Percentiles rank a stretch among this genome's conserved stretches.
These are phyloP conservation scores for Xanthorhoe designata DNA, from an alignment of 2,888 invertebrate species.

Conservation along the genomic window DNA sequence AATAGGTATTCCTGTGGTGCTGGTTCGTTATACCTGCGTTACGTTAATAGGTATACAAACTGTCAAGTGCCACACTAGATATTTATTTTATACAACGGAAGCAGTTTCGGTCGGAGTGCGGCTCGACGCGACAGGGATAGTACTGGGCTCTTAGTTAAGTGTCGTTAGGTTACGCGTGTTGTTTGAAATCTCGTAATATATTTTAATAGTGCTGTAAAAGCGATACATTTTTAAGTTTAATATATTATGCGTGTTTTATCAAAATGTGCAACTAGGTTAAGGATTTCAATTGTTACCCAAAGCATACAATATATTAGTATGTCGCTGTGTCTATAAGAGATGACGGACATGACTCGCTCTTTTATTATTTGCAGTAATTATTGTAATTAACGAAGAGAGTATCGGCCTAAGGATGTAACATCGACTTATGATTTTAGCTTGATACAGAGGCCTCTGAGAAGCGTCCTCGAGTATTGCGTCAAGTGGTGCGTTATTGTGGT, in stretches of 20 bases:
- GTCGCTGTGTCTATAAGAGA: conserved; percentile 54
- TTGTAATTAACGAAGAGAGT: conserved; percentile 27
- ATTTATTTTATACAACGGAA: conserved; percentile 67
- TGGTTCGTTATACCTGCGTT: conserved; percentile 57
- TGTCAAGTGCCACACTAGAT: conserved; percentile 78
- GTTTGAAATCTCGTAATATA: conserved; percentile 85
- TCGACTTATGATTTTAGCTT: conserved; percentile 46
- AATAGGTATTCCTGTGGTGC: conserved; percentile 76
- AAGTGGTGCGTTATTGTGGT: conserved; percentile 59
- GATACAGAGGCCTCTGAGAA: not conserved
- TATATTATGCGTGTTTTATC: conserved; percentile 75
- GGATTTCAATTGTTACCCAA: conserved; percentile 80
- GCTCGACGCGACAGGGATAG: conserved; percentile 69
- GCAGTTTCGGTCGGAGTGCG: conserved; percentile 43
- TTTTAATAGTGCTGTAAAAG: conserved; percentile 69
- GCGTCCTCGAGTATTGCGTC: conserved; percentile 27
- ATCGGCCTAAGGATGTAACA: conserved; percentile 52
- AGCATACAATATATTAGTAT: conserved; percentile 68
- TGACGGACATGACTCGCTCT: conserved; percentile 46
- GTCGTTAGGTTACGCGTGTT: conserved; percentile 77
- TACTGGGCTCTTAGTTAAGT: conserved; percentile 75
- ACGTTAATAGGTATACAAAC: conserved; percentile 55
- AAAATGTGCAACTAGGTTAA: conserved; percentile 80
- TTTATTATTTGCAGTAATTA: conserved; percentile 23
- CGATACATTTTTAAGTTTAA: conserved; percentile 71